Evolutionary conservation across 2,797 vertebrate species (phyloP), one percentile per base, ranked within the genome.

Genomic region (Spheniscus humboldti): DNA sequence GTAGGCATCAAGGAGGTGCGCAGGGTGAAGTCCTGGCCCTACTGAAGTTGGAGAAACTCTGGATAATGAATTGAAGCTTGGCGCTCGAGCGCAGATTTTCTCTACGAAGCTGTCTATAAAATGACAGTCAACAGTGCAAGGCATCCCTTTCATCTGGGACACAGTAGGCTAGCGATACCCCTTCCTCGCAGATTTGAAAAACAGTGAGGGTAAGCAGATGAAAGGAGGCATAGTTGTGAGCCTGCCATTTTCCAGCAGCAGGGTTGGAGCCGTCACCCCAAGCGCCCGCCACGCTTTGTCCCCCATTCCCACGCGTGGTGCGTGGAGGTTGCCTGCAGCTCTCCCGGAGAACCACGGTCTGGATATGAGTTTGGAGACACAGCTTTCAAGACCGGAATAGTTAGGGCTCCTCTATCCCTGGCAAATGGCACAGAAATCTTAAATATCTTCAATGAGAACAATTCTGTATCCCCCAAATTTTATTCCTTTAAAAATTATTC

Each of bases 271-370:
- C 7, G 3, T 37, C 28, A 22, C 45, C 50, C 30, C 35, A 17
- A 18, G 37, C 2, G 2, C 30, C 63, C 8, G 1, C 19, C 7
- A 27, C 1, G 4, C n/a, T 33, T 50, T 13, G n/a, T 14, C n/a
- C 30, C 13, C 15, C 2, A 30, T 57, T 59, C 30, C 68, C 24
- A 1, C 3, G 3, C 1, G 1, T 25, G 22, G 23, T 39, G 4
- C 2, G 1, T 11, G 17, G 50, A 53, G 13, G 5, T 31, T 13
- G 24, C 25, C 43, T n/a, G 12, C 3, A 7, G 11, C 39, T 85
- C 64, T 3, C 19, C 19, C 0, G 0, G 25, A 35, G 28, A 66
- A 2, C 8, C 19, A 9, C 4, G 1, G 5, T 16, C 22, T 37
- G 33, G 27, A 13, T 48, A 24, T 59, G 45, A 35, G 35, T 64